Conservation (phyloP, 2,113 vertebrate species). For the Naja naja region DNA sequence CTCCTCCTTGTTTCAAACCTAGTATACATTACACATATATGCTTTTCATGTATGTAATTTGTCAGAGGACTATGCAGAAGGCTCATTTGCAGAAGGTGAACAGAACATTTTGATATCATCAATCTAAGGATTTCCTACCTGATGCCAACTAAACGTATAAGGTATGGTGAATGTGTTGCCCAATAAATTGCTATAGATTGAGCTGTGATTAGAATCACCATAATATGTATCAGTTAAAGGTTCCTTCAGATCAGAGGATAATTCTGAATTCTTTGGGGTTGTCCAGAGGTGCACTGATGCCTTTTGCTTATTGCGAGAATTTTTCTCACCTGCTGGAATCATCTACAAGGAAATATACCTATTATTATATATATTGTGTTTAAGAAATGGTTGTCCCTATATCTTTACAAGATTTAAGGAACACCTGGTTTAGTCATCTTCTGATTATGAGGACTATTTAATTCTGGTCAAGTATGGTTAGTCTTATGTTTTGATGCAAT, state of each 20-base stretch:
- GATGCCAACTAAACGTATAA: not conserved
- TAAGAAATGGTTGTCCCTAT: not conserved
- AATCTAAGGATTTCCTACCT: not conserved
- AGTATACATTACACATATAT: not conserved
- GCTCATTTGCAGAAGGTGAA: not conserved
- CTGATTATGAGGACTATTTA: not conserved
- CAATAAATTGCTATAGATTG: not conserved
- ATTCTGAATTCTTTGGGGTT: not conserved
- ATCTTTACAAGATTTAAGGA: not conserved
- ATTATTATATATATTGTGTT: not conserved
- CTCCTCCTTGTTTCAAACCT: slow-evolving; percentile 33
- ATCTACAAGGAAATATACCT: not conserved
- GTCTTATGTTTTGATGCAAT: not conserved
- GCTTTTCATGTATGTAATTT: not conserved
- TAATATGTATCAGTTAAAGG: not conserved
- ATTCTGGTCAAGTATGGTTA: not conserved
- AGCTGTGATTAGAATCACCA: not conserved
- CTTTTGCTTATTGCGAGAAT: not conserved
- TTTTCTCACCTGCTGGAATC: not conserved
- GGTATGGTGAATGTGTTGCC: not conserved
- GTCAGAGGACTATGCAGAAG: not conserved
- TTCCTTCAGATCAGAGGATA: not conserved
- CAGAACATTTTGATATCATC: not conserved
- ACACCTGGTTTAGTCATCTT: not conserved
- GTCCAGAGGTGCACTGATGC: not conserved